phyloP scores from a whole-genome alignment of 1,140 invertebrate species.

The Drosophila repletoides region DNA sequence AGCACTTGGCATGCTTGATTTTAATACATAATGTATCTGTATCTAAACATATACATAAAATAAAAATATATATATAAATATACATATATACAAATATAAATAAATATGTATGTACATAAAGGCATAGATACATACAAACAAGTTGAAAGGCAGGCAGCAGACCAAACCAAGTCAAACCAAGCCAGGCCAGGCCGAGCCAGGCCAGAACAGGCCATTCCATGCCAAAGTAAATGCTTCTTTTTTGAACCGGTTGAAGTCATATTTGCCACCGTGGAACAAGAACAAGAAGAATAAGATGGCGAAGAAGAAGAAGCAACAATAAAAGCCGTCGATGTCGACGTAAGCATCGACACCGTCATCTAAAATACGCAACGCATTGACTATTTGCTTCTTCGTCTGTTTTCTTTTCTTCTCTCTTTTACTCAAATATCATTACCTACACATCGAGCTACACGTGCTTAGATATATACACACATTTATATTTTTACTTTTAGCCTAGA shows the following conservation, averaged over 20 bases:
- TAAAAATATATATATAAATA: slow-evolving; percentile 16
- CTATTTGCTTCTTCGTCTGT: slow-evolving; percentile 18
- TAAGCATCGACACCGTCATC: slow-evolving; percentile 33
- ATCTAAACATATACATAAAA: slow-evolving; percentile 51
- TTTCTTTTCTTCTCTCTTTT: too few relatives aligned
- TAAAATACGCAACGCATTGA: slow-evolving; percentile 16
- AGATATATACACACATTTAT: not conserved
- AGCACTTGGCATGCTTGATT: slow-evolving; percentile 42
- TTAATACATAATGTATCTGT: slow-evolving; percentile 72
- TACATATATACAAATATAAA: slow-evolving; percentile 4
- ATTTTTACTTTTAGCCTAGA: too few relatives aligned
- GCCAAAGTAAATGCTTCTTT: slow-evolving; percentile 48
- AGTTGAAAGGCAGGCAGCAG: not conserved
- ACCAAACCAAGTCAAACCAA: not conserved
- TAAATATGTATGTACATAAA: slow-evolving; percentile 1
- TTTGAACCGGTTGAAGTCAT: slow-evolving; percentile 71
- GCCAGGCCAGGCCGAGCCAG: not conserved
- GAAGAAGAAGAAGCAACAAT: slow-evolving; percentile 13
- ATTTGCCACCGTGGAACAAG: slow-evolving; percentile 57
- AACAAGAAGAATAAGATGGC: not conserved
- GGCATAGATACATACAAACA: not conserved
- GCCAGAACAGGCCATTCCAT: not conserved
- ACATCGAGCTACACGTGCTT: not conserved
- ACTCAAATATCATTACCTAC: too few relatives aligned
- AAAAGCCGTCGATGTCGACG: slow-evolving; percentile 28